A percentile compares a stretch with the other conserved stretches of the same genome.
Conservation (phyloP, 2,797 vertebrate species). For the Sebastes kiyomatsui region DNA sequence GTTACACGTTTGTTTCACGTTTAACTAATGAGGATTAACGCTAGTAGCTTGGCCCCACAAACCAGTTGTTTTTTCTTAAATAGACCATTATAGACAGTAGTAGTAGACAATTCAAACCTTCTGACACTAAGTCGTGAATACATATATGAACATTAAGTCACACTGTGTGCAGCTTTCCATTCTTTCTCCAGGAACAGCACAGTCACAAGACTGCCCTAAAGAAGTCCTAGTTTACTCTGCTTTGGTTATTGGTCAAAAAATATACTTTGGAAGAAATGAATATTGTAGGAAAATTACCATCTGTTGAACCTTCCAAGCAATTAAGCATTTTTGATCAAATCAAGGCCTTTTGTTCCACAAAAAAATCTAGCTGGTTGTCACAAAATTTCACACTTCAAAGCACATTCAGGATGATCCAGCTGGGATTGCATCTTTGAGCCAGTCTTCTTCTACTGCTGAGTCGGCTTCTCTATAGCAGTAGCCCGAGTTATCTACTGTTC, state of each 20-base stretch:
- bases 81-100: neutral
- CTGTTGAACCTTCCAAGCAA: neutral
- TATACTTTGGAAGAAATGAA: too few relatives aligned
- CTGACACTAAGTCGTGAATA: neutral
- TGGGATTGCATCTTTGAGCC: neutral
- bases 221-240: neutral
- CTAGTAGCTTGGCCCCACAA: neutral
- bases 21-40: neutral
- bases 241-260: too few relatives aligned
- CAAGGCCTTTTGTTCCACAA: neutral
- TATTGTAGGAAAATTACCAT: too few relatives aligned
- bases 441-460: neutral
- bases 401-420: neutral
- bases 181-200: neutral
- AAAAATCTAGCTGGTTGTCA: neutral
- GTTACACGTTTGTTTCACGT: neutral
- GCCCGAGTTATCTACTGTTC: neutral
- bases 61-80: neutral
- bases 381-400: neutral
- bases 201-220: neutral
- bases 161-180: neutral
- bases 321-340: neutral
- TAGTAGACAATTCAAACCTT: neutral
- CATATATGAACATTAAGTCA: neutral
- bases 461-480: neutral